phyloP scores from a whole-genome alignment of 2,888 invertebrate species.

The Pharmacophagus antenor region DNA sequence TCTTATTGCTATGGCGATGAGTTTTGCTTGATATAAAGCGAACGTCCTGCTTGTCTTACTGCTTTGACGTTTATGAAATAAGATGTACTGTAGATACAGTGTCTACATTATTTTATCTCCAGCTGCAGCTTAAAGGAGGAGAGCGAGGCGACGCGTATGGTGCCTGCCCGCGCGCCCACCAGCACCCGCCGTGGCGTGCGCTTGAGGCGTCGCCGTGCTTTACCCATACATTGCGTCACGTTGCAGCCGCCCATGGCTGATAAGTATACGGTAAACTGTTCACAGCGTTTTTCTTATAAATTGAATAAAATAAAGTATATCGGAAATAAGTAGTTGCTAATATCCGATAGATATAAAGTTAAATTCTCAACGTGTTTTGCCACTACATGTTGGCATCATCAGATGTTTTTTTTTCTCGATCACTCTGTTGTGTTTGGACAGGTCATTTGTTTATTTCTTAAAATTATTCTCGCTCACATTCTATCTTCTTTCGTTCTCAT shows the following conservation, averaged over 20 bases:
- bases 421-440: no score
- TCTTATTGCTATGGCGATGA: not conserved
- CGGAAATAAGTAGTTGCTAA: not conserved
- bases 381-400: no score
- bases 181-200: constrained; percentile 41
- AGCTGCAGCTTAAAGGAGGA: constrained; percentile 66
- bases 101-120: no score
- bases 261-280: constrained; percentile 40
- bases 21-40: no score
- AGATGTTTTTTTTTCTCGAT: no score
- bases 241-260: constrained; percentile 53
- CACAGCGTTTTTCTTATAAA: not conserved
- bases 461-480: no score
- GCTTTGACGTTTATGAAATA: not conserved
- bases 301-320: not conserved
- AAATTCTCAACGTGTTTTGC: no score
- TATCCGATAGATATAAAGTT: no score
- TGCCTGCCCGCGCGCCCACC: constrained; percentile 33
- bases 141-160: constrained; percentile 42
- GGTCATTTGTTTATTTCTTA: no score
- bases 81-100: not conserved
- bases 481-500: no score
- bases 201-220: constrained; percentile 53
- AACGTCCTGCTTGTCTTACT: not conserved
- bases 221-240: constrained; percentile 66